Percentiles rank a stretch among this genome's conserved stretches.
Conservation (phyloP, 2,888 invertebrate species). For the Caenorhabditis doughertyi region DNA sequence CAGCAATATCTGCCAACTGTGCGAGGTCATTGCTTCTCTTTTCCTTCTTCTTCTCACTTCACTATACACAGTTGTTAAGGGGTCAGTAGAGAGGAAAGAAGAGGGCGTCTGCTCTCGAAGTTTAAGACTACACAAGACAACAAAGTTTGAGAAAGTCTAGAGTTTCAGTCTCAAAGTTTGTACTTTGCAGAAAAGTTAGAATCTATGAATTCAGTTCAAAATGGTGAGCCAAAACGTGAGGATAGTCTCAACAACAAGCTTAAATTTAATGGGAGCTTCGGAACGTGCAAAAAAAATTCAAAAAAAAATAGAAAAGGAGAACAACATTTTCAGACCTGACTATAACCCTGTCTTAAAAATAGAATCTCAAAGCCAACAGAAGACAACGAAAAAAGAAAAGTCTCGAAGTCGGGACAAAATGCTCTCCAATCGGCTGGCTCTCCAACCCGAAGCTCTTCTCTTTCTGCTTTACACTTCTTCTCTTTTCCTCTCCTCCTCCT, state of each 20-base stretch:
- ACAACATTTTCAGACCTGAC: no score
- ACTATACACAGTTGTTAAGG: conserved; percentile 44
- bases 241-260: neutral
- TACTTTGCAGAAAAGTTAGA: neutral
- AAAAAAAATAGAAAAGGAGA: no score
- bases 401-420: conserved; percentile 28
- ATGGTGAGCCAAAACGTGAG: no score
- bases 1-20: conserved; percentile 58
- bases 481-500: neutral
- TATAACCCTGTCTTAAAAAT: no score
- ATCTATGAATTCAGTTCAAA: neutral
- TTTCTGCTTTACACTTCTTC: conserved; percentile 46
- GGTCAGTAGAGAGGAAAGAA: conserved; percentile 14
- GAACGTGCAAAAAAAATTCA: no score
- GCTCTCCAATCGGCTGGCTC: conserved; percentile 9
- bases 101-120: conserved; percentile 5
- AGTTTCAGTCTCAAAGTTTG: conserved; percentile 15
- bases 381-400: conserved; percentile 4
- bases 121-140: neutral
- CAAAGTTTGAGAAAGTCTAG: neutral
- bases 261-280: neutral
- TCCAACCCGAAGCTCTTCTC: conserved; percentile 36
- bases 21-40: conserved; percentile 54
- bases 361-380: neutral
- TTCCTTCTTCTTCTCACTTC: conserved; percentile 4